Percentiles rank a stretch among this genome's conserved stretches.
phyloP scores from a whole-genome alignment of 2,888 invertebrate species.

The Agonum fuliginosum region DNA sequence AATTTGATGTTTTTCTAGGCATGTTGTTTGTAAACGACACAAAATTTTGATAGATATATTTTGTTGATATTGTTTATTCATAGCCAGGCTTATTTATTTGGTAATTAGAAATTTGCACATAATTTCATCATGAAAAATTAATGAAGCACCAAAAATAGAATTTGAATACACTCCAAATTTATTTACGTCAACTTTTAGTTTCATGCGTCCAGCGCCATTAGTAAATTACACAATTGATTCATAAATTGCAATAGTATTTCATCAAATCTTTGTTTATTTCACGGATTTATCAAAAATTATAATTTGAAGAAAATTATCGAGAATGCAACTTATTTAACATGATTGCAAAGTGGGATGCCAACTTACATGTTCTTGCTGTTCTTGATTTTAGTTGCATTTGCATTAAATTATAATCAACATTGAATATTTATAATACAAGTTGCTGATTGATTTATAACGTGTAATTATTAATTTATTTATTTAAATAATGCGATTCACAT shows the following conservation, averaged over 20 bases:
- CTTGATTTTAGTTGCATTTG: no score
- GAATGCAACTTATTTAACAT: neutral
- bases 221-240: neutral
- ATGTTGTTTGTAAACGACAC: neutral
- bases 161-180: constrained; percentile 34
- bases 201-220: neutral
- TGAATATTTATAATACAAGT: no score
- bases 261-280: no score
- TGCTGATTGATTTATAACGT: no score
- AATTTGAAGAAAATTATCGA: no score
- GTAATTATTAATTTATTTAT: no score
- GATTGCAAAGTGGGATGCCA: neutral
- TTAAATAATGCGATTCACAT: no score
- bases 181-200: constrained; percentile 37
- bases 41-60: neutral
- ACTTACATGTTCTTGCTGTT: neutral
- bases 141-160: neutral
- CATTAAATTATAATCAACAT: no score
- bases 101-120: neutral
- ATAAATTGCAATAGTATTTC: neutral
- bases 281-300: no score
- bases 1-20: neutral
- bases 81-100: neutral
- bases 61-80: neutral
- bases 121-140: neutral